Evolutionary conservation across 2,113 vertebrate genomes (phyloP).

Genomic region (Ariopsis seemanni): DNA sequence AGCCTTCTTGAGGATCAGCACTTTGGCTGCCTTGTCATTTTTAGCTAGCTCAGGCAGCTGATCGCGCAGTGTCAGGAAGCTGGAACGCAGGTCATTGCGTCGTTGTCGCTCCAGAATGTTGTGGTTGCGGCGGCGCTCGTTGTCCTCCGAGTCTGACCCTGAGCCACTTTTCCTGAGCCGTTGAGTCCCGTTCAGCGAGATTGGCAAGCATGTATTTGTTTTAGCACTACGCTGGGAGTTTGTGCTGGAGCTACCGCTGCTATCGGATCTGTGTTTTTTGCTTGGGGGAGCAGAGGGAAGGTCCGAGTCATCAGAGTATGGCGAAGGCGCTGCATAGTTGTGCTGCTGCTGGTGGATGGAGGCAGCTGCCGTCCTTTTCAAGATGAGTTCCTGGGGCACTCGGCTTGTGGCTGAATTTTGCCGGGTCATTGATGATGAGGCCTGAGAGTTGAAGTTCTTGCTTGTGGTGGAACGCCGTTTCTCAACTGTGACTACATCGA

Average conservation of each 20-base stretch:
- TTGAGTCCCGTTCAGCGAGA: conserved; percentile 66
- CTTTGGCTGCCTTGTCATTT: conserved; percentile 98
- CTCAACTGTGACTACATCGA: conserved; percentile 94
- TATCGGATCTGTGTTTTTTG: conserved; percentile 79
- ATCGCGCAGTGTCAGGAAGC: conserved; percentile 94
- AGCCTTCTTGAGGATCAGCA: conserved; percentile 98
- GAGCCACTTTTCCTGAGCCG: conserved; percentile 83
- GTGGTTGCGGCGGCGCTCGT: conserved; percentile 93
- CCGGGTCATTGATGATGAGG: conserved; percentile 56
- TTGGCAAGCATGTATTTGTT: conserved; percentile 66
- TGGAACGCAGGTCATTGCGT: conserved; percentile 95
- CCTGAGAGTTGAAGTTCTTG: conserved; percentile 64
- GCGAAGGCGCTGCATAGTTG: conserved; percentile 95
- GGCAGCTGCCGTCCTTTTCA: conserved; percentile 79
- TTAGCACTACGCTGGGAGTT: conserved; percentile 30
- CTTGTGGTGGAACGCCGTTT: conserved; percentile 81
- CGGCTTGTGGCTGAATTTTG: conserved; percentile 71
- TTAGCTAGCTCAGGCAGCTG: conserved; percentile 93
- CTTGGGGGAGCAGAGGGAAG: conserved; percentile 75
- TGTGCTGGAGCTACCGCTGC: conserved; percentile 63
- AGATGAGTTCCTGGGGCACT: conserved; percentile 81
- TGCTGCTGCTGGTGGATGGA: conserved; percentile 97
- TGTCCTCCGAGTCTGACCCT: conserved; percentile 94
- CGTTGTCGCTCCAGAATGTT: conserved; percentile 97
- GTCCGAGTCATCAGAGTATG: conserved; percentile 81